phyloP scores from a whole-genome alignment of 2,113 vertebrate species.

The Corvus cornix region DNA sequence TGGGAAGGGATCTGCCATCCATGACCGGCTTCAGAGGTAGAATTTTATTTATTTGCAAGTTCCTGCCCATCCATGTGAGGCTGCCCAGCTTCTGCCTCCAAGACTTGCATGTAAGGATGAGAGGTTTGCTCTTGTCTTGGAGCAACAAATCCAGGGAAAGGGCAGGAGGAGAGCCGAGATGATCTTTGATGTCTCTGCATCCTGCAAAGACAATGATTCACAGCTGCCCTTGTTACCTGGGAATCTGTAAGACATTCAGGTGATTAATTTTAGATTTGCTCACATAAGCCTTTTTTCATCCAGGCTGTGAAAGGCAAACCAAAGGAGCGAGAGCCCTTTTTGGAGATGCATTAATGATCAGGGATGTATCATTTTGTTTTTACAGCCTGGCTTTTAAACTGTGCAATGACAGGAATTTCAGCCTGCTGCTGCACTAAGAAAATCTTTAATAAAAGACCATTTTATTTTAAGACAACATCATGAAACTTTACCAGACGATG shows the following conservation, averaged over 20 bases:
- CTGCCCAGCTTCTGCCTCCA: neutral
- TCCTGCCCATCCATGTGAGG: neutral
- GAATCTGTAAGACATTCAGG: neutral
- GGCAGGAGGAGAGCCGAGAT: neutral
- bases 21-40: neutral
- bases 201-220: neutral
- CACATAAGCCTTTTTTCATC: constrained; percentile 11
- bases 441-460: neutral
- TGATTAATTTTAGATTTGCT: constrained; percentile 49
- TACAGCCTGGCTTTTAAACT: constrained; percentile 9
- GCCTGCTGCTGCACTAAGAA: neutral
- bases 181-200: neutral
- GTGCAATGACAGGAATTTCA: neutral
- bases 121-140: neutral
- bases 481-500: neutral
- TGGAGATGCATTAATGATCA: neutral
- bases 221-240: constrained; percentile 7
- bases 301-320: neutral
- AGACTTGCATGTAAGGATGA: accelerated
- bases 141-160: neutral
- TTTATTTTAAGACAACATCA: neutral
- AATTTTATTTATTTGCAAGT: neutral
- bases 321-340: neutral
- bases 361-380: neutral
- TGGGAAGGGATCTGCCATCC: neutral